Evolutionary conservation across 2,888 invertebrate genomes (phyloP).

Genomic region (Plagodis dolabraria): DNA sequence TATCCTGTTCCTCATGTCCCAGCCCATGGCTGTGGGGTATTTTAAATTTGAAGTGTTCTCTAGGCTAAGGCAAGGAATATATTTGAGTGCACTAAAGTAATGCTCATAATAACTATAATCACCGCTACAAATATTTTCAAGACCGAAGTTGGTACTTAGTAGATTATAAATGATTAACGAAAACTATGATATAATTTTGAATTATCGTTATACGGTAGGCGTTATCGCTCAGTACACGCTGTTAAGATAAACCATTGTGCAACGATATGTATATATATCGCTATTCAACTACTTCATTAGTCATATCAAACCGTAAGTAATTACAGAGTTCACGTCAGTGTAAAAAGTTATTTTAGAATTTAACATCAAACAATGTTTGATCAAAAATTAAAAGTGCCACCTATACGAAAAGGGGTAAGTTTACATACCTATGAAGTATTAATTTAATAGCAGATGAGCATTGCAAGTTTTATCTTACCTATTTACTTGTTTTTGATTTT

Average conservation of each 20-base stretch:
- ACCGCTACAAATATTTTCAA: no score
- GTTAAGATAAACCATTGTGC: slow-evolving; percentile 20
- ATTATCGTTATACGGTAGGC: not conserved
- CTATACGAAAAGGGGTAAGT: slow-evolving; percentile 59
- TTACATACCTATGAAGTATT: slow-evolving; percentile 7
- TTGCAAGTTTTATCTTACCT: no score
- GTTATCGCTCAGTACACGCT: slow-evolving; percentile 28
- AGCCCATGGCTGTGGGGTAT: no score
- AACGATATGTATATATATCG: slow-evolving; percentile 38
- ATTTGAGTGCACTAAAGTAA: no score
- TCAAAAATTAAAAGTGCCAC: slow-evolving; percentile 50
- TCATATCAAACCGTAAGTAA: slow-evolving; percentile 57
- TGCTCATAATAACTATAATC: no score
- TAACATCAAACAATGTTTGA: slow-evolving; percentile 15
- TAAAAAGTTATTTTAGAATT: slow-evolving; percentile 17
- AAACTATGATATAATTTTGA: not conserved
- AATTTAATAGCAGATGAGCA: no score
- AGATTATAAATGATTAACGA: no score
- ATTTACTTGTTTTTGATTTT: no score
- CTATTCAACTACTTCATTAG: slow-evolving; percentile 5
- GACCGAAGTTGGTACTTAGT: no score
- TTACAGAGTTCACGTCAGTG: slow-evolving; percentile 40
- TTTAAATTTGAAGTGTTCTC: no score
- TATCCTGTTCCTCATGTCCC: no score
- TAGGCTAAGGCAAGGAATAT: no score